These are phyloP conservation scores for Hydractinia symbiolongicarpus DNA, from an alignment of 30 jellyfish, hydroid and myxozoan genomes.

Conservation along the genomic window DNA sequence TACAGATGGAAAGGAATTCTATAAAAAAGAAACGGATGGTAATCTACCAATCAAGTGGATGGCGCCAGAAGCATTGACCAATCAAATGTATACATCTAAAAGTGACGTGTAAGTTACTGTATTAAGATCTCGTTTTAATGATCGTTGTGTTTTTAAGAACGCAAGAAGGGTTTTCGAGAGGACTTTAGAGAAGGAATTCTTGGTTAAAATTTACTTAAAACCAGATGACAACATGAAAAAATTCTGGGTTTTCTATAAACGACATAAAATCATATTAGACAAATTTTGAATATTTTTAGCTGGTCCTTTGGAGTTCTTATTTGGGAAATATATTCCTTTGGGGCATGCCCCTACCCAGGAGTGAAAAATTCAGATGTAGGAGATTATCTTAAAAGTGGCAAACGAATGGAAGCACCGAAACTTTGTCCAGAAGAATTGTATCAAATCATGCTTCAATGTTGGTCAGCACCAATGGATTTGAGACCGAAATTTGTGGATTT, in stretches of 20 bases:
- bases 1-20: constrained; percentile 71
- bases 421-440: constrained; percentile 10
- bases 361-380: not conserved
- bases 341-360: not conserved
- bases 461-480: not conserved
- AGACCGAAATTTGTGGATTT: constrained; percentile 1
- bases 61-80: constrained; percentile 66
- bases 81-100: constrained; percentile 39
- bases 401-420: not conserved
- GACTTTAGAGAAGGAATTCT: no score
- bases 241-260: no score
- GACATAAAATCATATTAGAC: no score
- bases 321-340: constrained; percentile 9
- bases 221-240: no score
- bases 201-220: no score
- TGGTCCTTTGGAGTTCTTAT: constrained; percentile 12
- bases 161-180: no score
- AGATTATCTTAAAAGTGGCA: not conserved
- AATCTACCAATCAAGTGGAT: constrained; percentile 80
- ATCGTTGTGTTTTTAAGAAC: no score
- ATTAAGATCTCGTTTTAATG: no score
- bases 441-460: not conserved
- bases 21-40: constrained; percentile 56
- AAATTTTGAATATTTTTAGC: not conserved
- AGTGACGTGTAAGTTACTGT: constrained; percentile 34